phyloP scores from a whole-genome alignment of 2,113 vertebrate species.

The Mirza zaza region DNA sequence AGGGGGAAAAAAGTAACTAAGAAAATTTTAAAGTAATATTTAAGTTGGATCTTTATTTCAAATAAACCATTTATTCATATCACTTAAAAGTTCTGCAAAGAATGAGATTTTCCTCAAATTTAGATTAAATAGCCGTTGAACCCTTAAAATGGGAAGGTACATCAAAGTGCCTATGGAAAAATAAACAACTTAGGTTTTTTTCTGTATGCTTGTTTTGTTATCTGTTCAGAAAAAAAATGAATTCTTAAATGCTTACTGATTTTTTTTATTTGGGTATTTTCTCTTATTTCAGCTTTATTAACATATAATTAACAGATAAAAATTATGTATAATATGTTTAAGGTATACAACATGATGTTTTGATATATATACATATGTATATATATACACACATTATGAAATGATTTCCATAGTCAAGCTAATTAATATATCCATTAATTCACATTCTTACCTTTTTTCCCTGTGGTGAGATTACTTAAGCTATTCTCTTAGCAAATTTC shows the following conservation, averaged over 20 bases:
- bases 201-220: conserved; percentile 9
- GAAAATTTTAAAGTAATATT: background rate
- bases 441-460: background rate
- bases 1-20: background rate
- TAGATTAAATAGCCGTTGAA: background rate
- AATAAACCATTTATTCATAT: background rate
- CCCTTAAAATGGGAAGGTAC: background rate
- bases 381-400: background rate
- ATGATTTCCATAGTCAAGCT: background rate
- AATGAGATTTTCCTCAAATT: background rate
- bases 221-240: conserved; percentile 16
- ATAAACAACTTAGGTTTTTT: background rate
- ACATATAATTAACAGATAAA: background rate
- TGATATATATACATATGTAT: background rate
- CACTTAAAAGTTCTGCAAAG: background rate
- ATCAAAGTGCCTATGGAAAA: conserved; percentile 18
- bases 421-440: background rate
- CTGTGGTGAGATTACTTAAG: background rate
- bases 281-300: background rate
- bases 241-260: background rate
- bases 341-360: background rate
- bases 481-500: background rate
- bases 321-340: background rate
- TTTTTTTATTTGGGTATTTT: background rate
- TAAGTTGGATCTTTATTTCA: conserved; percentile 6